These are phyloP conservation scores for Cecidostiba fungosa DNA, from an alignment of 2,888 invertebrate species.

Conservation along the genomic window DNA sequence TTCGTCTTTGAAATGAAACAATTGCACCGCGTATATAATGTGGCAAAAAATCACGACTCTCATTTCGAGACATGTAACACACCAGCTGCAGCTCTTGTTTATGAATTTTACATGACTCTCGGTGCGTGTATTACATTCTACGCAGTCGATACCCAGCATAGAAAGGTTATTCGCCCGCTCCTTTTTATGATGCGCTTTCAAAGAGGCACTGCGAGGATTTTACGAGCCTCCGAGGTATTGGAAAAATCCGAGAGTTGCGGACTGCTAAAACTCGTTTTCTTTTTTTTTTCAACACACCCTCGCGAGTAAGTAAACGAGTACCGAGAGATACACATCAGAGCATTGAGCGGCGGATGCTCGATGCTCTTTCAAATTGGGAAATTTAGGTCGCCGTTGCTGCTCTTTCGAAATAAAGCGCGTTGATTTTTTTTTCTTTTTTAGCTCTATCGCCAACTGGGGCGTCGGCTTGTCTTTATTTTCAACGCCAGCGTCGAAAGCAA, in stretches of 20 bases:
- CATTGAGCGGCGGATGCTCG: not conserved
- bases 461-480: not conserved
- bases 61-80: not conserved
- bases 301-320: not conserved
- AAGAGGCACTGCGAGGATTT: slow-evolving; percentile 39
- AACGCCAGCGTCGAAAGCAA: not conserved
- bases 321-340: too few species aligned
- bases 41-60: not conserved
- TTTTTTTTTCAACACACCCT: not conserved
- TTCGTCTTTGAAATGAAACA: too few species aligned
- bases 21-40: too few species aligned
- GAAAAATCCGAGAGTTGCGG: slow-evolving; percentile 14
- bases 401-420: slow-evolving; percentile 25
- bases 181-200: slow-evolving; percentile 13
- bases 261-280: not conserved
- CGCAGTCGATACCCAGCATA: slow-evolving; percentile 2
- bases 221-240: slow-evolving; percentile 45
- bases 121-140: slow-evolving; percentile 18
- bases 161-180: not conserved
- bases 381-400: slow-evolving; percentile 33
- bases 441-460: not conserved
- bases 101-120: slow-evolving; percentile 59
- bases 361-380: slow-evolving; percentile 36
- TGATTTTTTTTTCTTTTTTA: slow-evolving; percentile 20
- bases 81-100: not conserved